Evolutionary conservation across 2,113 vertebrate genomes (phyloP).

Genomic region (Phyllostomus discolor): DNA sequence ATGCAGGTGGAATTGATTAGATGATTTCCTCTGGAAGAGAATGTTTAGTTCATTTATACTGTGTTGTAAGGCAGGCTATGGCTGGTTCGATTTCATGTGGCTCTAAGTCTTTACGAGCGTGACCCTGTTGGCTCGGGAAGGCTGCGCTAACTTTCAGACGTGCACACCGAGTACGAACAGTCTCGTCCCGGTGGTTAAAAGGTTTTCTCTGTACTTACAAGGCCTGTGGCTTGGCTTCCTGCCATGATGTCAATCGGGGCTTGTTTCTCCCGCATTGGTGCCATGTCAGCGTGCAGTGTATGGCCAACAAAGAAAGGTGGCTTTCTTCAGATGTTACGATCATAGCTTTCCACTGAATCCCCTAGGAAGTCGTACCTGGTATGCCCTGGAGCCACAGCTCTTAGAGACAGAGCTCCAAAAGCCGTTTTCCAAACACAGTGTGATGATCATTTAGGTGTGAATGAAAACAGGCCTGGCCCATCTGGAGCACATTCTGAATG

Average conservation of each 20-base stretch:
- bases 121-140: not conserved
- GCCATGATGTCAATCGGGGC: not conserved
- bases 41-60: not conserved
- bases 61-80: not conserved
- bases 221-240: not conserved
- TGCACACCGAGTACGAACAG: not conserved
- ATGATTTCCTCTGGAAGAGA: not conserved
- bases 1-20: not conserved
- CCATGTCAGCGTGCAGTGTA: not conserved
- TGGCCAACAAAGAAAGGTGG: not conserved
- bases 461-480: not conserved
- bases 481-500: not conserved
- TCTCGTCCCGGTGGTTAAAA: not conserved
- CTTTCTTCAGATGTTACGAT: not conserved
- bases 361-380: not conserved
- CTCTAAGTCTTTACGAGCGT: not conserved
- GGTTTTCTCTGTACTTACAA: not conserved
- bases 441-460: not conserved
- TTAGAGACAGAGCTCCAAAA: not conserved
- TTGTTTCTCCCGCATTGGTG: not conserved
- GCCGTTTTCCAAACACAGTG: not conserved
- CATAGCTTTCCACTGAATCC: not conserved
- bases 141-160: not conserved
- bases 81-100: not conserved
- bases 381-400: not conserved